Evolutionary conservation across 2,797 vertebrate species (phyloP), one percentile per base, ranked within the genome.

Genomic region (Chaetodon trifasciatus): DNA sequence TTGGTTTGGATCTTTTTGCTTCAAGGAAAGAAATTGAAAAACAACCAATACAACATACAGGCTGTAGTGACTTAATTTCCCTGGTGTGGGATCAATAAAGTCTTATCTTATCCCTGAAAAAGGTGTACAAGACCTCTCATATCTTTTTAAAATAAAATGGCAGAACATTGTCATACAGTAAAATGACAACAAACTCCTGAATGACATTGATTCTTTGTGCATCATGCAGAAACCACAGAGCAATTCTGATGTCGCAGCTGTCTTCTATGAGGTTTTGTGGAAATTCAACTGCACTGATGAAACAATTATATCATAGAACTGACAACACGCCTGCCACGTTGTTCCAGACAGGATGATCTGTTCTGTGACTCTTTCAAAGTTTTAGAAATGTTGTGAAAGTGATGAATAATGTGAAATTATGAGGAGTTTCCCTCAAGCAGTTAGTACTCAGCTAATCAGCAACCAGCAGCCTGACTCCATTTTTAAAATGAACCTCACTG

Each of bases 401-500:
- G 4, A 65, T 21, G 4, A 65, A 53, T 28, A 63, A 49, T 2
- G 7, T 56, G 32, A 76, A 58, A 66, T 39, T 50, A 24, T 69
- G 52, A 35, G 10, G 23, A 50, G n/a, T 55, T 74, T 70, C 55
- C 6, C 35, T 58, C 1, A 0, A 47, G 70, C 8, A 12, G 35
- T 57, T 28, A 6, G 19, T 21, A 23, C 37, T 42, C 32, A 60
- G 21, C 23, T 67, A 15, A 74, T 81, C 68, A 63, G 63, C 16
- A 47, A 50, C 35, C 24, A 10, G 37, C 57, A 70, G 52, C 64
- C 1, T 57, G 58, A 73, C 19, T 28, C 15, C 0, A 17, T 39
- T 69, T 50, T 53, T n/a, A 28, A 44, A 57, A 28, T 19, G 0
- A 46, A 35, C 16, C 21, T 50, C 6, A 0, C 21, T 1, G 3